Percentiles rank a stretch among this genome's conserved stretches.
Evolutionary conservation across 2,888 invertebrate species (phyloP).

Genomic region (Meliscaeva auricollis): DNA sequence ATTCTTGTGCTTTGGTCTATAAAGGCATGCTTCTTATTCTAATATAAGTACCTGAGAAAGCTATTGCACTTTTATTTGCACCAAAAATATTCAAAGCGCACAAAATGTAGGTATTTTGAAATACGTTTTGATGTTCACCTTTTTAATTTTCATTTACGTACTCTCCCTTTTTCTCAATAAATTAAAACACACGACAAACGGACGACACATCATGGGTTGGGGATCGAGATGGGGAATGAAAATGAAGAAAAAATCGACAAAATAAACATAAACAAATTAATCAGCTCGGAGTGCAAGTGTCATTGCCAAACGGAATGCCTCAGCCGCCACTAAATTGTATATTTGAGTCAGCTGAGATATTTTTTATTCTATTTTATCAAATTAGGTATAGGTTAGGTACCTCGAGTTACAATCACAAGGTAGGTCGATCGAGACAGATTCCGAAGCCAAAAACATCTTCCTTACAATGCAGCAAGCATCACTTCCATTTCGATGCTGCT

Average conservation of each 20-base stretch:
- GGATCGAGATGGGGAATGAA: background rate
- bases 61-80: background rate
- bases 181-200: background rate
- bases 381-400: constrained; percentile 8
- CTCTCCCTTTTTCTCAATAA: constrained; percentile 24
- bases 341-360: constrained; percentile 49
- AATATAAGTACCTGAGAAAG: no score
- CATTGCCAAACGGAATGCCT: constrained; percentile 61
- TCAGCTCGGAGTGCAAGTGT: constrained; percentile 59
- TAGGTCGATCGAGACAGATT: background rate
- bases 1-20: no score
- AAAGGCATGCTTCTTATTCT: no score
- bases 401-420: constrained; percentile 15
- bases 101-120: background rate
- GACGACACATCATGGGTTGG: background rate
- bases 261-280: constrained; percentile 65
- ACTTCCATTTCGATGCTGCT: constrained; percentile 19
- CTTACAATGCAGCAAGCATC: background rate
- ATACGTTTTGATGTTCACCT: background rate
- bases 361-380: constrained; percentile 13
- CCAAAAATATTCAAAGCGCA: background rate
- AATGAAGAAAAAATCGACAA: constrained; percentile 8
- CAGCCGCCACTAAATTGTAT: constrained; percentile 30
- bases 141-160: background rate
- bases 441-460: constrained; percentile 36